A percentile compares a stretch with the other conserved stretches of the same genome.
Evolutionary conservation across 2,797 vertebrate genomes (phyloP).

Genomic region (Agapornis canus): DNA sequence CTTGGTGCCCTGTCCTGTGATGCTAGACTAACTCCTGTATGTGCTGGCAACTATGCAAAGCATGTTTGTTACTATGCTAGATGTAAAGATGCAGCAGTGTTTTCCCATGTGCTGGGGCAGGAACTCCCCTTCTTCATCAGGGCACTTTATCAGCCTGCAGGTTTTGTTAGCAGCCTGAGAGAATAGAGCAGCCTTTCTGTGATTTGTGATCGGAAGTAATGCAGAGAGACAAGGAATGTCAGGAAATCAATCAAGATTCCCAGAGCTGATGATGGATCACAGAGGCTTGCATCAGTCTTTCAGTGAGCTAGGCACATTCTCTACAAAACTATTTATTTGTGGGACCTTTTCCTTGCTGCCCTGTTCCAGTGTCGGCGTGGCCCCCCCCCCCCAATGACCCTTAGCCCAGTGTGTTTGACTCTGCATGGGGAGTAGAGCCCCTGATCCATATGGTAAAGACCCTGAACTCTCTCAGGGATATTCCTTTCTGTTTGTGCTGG

Average conservation of each 20-base stretch:
- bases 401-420: not conserved
- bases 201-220: not conserved
- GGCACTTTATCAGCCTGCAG: not conserved
- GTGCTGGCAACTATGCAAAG: not conserved
- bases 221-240: not conserved
- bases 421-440: not conserved
- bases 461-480: conserved; percentile 61
- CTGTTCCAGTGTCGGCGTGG: too few species aligned
- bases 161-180: not conserved
- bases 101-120: not conserved
- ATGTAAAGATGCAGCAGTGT: not conserved
- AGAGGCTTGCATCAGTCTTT: not conserved
- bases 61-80: not conserved
- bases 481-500: conserved; percentile 71
- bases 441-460: conserved; percentile 44
- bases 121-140: not conserved
- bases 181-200: not conserved
- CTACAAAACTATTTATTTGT: not conserved
- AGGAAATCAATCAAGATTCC: not conserved
- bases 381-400: not conserved
- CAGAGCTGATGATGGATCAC: not conserved
- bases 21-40: not conserved
- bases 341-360: not conserved
- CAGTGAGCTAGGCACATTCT: not conserved
- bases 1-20: not conserved